Evolutionary conservation across 2,797 vertebrate species (phyloP).

Genomic region (Dermochelys coriacea): DNA sequence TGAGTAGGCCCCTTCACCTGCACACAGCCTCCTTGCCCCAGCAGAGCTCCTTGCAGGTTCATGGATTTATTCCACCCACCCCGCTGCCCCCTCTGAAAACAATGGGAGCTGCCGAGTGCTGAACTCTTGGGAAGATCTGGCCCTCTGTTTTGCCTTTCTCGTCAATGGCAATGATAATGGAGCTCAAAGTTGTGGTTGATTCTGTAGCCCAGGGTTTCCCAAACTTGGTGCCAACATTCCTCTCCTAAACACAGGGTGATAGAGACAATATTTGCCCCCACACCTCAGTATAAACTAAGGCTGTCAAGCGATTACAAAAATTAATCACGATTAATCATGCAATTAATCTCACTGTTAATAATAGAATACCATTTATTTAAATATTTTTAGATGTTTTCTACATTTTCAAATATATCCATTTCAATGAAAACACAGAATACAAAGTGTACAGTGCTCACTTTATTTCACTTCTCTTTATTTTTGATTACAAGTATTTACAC

Average conservation of each 20-base stretch:
- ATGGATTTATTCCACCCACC: fast-evolving
- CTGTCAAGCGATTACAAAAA: no score
- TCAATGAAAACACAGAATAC: no score
- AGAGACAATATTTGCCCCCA: not conserved
- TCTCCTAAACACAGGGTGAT: not conserved
- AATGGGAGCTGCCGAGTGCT: not conserved
- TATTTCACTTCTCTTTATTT: no score
- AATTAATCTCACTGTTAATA: no score
- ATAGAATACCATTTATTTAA: no score
- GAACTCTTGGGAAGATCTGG: not conserved
- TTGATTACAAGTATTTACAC: no score
- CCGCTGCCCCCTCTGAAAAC: not conserved
- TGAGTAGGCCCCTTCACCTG: not conserved
- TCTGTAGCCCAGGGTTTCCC: not conserved
- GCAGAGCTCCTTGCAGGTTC: not conserved
- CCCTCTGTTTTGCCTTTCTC: not conserved
- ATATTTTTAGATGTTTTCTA: no score
- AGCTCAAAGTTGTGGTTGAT: not conserved
- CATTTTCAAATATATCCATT: no score
- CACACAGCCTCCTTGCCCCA: not conserved
- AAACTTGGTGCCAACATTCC: not conserved
- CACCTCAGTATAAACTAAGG: no score
- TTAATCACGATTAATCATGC: fast-evolving
- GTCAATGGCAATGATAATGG: fast-evolving
- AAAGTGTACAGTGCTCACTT: no score